phyloP scores from a whole-genome alignment of 2,888 invertebrate species.

The Caenorhabditis wallacei region DNA sequence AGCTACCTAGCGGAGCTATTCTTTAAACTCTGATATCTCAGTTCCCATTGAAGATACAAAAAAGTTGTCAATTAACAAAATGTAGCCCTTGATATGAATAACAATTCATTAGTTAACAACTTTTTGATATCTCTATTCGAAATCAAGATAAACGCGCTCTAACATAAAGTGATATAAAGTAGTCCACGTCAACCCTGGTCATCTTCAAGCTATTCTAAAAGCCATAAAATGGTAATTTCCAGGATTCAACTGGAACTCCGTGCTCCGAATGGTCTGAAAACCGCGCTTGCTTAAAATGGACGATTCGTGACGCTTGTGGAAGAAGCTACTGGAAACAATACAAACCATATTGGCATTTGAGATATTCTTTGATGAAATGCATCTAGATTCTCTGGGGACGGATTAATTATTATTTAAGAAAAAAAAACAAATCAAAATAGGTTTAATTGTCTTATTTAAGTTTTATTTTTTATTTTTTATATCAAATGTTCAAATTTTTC shows the following conservation, averaged over 20 bases:
- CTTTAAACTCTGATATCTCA: too few relatives aligned
- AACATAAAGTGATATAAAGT: too few relatives aligned
- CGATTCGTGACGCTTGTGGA: conserved; percentile 52
- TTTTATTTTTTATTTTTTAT: neutral
- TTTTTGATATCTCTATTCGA: too few relatives aligned
- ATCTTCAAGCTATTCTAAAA: too few relatives aligned
- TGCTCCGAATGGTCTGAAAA: conserved; percentile 23
- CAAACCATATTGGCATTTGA: conserved; percentile 52
- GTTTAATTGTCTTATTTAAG: neutral
- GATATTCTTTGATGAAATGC: conserved; percentile 30
- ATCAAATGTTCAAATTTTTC: neutral
- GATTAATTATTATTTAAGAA: conserved; percentile 20
- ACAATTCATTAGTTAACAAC: too few relatives aligned
- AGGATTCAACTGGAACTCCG: conserved; percentile 2
- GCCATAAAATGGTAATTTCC: neutral
- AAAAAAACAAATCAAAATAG: too few relatives aligned
- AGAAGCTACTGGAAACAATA: conserved; percentile 62
- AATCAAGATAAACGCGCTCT: too few relatives aligned
- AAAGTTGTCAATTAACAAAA: too few relatives aligned
- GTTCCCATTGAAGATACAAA: too few relatives aligned
- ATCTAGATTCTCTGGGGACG: neutral
- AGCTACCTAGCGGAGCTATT: too few relatives aligned
- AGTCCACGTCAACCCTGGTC: too few relatives aligned
- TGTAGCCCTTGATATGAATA: too few relatives aligned
- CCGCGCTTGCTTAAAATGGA: conserved; percentile 56